Evolutionary conservation across 2,888 invertebrate genomes (phyloP).

Genomic region (Colletes collaris): DNA sequence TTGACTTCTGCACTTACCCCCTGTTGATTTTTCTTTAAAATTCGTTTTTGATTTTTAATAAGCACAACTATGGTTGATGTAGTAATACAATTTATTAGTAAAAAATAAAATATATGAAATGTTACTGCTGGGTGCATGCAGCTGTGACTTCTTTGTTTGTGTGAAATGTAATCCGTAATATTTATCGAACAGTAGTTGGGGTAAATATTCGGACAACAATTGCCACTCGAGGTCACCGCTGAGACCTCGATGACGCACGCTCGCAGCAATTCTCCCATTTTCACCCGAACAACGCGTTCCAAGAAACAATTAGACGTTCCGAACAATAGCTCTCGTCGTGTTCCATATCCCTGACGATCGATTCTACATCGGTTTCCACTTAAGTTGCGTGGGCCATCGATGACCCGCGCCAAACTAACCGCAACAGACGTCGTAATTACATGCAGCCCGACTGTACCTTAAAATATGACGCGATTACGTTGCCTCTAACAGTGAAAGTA

Average conservation of each 20-base stretch:
- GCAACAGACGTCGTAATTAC: constrained; percentile 28
- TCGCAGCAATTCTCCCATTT: too few relatives aligned
- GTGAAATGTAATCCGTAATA: too few relatives aligned
- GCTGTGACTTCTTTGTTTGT: too few relatives aligned
- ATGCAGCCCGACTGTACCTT: constrained; percentile 4
- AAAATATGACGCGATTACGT: constrained; percentile 27
- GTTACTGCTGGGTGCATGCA: too few relatives aligned
- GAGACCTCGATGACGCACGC: too few relatives aligned
- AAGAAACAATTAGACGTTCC: background rate
- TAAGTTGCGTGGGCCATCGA: background rate
- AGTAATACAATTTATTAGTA: too few relatives aligned
- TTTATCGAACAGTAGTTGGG: too few relatives aligned
- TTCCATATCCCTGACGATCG: background rate
- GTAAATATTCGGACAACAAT: background rate
- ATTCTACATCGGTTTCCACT: constrained; percentile 1
- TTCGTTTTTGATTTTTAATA: too few relatives aligned
- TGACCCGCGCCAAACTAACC: constrained; percentile 12
- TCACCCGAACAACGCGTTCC: background rate
- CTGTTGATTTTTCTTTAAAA: too few relatives aligned
- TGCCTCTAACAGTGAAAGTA: constrained; percentile 16
- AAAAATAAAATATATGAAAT: too few relatives aligned
- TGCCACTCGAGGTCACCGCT: background rate
- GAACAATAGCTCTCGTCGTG: constrained; percentile 20
- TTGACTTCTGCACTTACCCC: too few relatives aligned
- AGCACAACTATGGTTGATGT: too few relatives aligned